Evolutionary conservation across 2,113 vertebrate species (phyloP).

Genomic region (Hydropotes inermis): DNA sequence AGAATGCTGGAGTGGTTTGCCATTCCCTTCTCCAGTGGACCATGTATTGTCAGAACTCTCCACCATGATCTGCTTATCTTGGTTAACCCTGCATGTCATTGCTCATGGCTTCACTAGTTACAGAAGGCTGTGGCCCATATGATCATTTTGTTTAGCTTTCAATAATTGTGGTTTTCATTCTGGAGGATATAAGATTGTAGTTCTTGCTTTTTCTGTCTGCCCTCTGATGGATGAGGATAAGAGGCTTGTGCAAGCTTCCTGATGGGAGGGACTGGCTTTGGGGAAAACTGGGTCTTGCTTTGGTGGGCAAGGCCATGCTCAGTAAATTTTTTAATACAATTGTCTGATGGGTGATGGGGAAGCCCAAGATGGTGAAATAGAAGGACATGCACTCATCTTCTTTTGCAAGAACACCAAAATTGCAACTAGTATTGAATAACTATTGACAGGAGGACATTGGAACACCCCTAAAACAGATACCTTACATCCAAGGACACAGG

Average conservation of each 20-base stretch:
- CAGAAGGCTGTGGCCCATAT: neutral
- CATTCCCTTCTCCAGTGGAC: neutral
- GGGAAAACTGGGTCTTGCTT: neutral
- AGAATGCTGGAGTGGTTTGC: neutral
- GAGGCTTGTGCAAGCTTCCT: neutral
- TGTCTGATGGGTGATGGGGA: neutral
- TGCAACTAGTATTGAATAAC: neutral
- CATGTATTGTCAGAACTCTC: neutral
- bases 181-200: neutral
- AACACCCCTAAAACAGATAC: neutral
- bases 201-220: neutral
- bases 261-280: neutral
- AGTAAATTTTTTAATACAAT: neutral
- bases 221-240: neutral
- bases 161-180: neutral
- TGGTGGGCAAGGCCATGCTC: neutral
- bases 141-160: neutral
- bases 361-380: neutral
- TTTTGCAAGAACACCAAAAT: neutral
- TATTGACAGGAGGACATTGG: neutral
- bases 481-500: neutral
- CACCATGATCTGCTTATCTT: neutral
- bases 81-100: neutral
- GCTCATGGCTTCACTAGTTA: neutral
- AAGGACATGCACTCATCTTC: neutral